Evolutionary conservation across 1,140 invertebrate species (phyloP).

Genomic region (Liolophura sinensis): DNA sequence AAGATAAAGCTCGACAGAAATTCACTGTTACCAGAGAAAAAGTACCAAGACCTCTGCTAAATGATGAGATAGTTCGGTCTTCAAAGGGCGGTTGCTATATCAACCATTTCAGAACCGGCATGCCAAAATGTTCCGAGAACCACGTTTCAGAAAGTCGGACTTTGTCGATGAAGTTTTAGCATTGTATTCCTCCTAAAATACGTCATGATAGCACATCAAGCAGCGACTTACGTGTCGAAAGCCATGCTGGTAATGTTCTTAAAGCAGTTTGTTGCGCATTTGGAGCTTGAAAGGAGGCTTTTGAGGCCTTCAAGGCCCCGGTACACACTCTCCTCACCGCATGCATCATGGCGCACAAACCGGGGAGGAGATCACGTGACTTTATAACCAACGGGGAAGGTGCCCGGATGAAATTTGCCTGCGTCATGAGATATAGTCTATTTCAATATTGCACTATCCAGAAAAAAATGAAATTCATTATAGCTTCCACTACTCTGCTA

Average conservation of each 20-base stretch:
- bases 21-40: no score
- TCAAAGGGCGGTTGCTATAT: conserved; percentile 3
- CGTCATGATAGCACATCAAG: conserved; percentile 4
- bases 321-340: conserved; percentile 66
- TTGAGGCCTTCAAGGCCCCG: conserved; percentile 66
- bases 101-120: not conserved
- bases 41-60: conserved; percentile 7
- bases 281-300: conserved; percentile 61
- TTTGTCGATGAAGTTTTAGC: conserved; percentile 3
- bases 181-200: not conserved
- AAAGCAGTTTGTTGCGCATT: conserved; percentile 63
- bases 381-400: not conserved
- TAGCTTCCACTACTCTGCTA: no score
- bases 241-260: conserved; percentile 63
- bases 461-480: no score
- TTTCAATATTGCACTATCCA: no score
- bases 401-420: not conserved
- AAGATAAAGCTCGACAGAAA: no score
- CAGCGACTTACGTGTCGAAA: conserved; percentile 66
- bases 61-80: no score
- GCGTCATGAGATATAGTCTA: not conserved
- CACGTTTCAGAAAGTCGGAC: not conserved
- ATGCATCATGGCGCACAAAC: conserved; percentile 66
- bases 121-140: conserved; percentile 1
- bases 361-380: conserved; percentile 39